Evolutionary conservation across 2,113 vertebrate species (phyloP).

Genomic region (Clarias gariepinus): DNA sequence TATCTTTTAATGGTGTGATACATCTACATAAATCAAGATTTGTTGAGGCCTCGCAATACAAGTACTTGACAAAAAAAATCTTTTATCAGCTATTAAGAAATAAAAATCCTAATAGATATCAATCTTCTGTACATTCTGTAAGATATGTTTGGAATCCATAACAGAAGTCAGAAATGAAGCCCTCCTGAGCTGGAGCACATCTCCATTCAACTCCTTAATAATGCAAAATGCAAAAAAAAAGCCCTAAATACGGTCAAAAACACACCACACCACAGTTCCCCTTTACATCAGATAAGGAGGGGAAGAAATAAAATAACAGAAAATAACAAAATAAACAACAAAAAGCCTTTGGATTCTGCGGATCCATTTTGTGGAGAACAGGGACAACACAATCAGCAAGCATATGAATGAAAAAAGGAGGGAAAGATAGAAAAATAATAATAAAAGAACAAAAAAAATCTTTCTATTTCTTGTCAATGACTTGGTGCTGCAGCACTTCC

Average conservation of each 20-base stretch:
- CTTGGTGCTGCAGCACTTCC: neutral
- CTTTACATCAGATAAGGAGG: constrained; percentile 60
- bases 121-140: constrained; percentile 71
- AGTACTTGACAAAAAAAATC: constrained; percentile 62
- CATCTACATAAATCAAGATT: constrained; percentile 69
- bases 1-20: constrained; percentile 71
- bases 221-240: constrained; percentile 28
- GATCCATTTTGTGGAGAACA: constrained; percentile 34
- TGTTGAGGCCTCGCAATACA: constrained; percentile 68
- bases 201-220: constrained; percentile 8
- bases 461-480: neutral
- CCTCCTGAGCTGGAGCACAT: constrained; percentile 49
- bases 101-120: constrained; percentile 61
- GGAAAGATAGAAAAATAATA: neutral
- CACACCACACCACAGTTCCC: constrained; percentile 42
- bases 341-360: constrained; percentile 50
- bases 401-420: neutral
- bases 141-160: constrained; percentile 72
- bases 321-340: constrained; percentile 37
- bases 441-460: neutral
- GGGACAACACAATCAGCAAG: constrained; percentile 20
- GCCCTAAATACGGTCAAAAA: constrained; percentile 41
- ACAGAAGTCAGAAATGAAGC: constrained; percentile 66
- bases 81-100: constrained; percentile 65
- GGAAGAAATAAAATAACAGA: constrained; percentile 39